Evolutionary conservation across 1,140 invertebrate species (phyloP).

Genomic region (Reticulitermes speratus): DNA sequence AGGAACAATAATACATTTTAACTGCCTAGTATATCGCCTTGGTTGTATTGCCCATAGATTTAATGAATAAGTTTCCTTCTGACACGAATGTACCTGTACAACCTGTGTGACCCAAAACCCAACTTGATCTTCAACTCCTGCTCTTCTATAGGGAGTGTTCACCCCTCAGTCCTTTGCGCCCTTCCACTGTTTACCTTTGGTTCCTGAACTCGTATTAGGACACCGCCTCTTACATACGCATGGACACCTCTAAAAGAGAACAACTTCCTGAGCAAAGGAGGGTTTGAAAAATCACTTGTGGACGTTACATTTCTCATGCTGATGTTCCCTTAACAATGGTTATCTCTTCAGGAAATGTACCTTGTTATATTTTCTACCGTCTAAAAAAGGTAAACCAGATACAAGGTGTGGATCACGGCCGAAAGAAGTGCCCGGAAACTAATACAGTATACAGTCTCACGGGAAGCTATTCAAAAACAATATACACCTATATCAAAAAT

Average conservation of each 20-base stretch:
- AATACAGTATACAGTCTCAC: too few relatives aligned
- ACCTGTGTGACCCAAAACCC: background rate
- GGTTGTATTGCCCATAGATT: too few relatives aligned
- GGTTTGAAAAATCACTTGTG: constrained; percentile 1
- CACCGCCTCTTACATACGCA: constrained; percentile 24
- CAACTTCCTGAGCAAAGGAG: background rate
- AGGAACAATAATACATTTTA: too few relatives aligned
- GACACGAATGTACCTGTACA: background rate
- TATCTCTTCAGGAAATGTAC: background rate
- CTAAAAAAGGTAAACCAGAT: background rate
- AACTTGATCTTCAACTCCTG: constrained; percentile 24
- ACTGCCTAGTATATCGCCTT: too few relatives aligned
- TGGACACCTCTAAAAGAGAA: constrained; percentile 20
- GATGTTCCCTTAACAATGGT: background rate
- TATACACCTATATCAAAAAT: too few relatives aligned
- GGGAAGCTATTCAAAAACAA: too few relatives aligned
- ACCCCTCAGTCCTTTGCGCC: background rate
- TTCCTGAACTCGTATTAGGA: constrained; percentile 18
- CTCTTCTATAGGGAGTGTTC: background rate
- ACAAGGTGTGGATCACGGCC: background rate
- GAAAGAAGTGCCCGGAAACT: too few relatives aligned
- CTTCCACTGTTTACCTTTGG: constrained; percentile 19
- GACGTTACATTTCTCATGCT: background rate
- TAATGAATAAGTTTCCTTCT: too few relatives aligned
- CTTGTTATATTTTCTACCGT: background rate